Evolutionary conservation across 1,140 invertebrate genomes (phyloP), one percentile per base, ranked within the genome.

Genomic region (Drosophila malerkotliana): DNA sequence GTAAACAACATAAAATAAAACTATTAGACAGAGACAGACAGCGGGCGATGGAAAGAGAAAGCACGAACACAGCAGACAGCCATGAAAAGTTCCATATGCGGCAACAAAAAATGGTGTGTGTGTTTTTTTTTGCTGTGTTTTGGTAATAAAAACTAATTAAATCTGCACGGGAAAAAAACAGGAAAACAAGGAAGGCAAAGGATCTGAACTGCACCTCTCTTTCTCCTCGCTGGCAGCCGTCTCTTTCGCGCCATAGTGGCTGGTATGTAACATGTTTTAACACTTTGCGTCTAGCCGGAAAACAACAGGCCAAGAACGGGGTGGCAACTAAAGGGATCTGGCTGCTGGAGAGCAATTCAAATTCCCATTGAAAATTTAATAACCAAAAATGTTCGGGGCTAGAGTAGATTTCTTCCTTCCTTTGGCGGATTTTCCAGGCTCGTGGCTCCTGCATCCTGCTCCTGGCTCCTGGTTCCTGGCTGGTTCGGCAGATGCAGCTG

Each of bases 61-160:
- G 15, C 18, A 18, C 7, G 7, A 47, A 21, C 1, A 44, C 18
- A 47, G 39, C 66, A 71, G 37, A 73, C 64, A 69, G 48, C 54
- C 48, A 63, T 68, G 72, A 82, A 75, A 74, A 71, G 49, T 71
- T 69, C 49, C 80, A 77, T 79, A 77, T 74, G 73, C 73, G 61
- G 54, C 58, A 68, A 56, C 58, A 56, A 82, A 51, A 61, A 34
- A 57, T 61, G 53, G 8, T 60, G 26, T n/a, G 49, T 37, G 63
- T 71, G 68, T 58, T 41, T 53, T 74, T 71, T 73, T 58, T 41
- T 53, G 30, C 47, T 59, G 34, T 69, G 71, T 74, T 79, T 71
- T 72, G 67, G 82, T 71, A 85, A 85, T 85, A 85, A 85, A 85
- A 85, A 81, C 81, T 85, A 85, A 85, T 85, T 85, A 85, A 85